Evolutionary conservation across 2,113 vertebrate genomes (phyloP).

Genomic region (Ceyx melanurus): DNA sequence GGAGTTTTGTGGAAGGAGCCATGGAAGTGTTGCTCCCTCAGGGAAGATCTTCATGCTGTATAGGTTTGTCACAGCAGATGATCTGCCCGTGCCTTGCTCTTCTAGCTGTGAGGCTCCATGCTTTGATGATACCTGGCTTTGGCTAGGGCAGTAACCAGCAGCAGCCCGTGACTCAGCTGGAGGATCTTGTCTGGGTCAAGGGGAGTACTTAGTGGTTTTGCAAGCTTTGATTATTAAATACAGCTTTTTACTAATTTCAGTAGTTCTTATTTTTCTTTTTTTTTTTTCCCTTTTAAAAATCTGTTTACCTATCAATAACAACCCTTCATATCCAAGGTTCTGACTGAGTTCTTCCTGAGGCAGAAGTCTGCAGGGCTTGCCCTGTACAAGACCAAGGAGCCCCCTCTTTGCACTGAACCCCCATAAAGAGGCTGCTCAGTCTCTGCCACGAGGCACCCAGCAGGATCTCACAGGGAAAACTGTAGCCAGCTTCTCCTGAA

Average conservation of each 20-base stretch:
- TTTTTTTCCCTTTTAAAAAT: background rate
- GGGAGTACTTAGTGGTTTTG: background rate
- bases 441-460: background rate
- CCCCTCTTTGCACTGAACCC: background rate
- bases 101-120: background rate
- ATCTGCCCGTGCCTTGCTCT: background rate
- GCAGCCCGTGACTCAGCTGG: background rate
- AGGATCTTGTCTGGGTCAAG: background rate
- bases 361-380: background rate
- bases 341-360: background rate
- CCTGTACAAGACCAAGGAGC: background rate
- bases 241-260: background rate
- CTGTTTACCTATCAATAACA: background rate
- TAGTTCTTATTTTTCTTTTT: background rate
- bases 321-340: background rate
- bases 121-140: background rate
- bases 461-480: background rate
- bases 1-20: background rate
- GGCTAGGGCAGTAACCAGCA: background rate
- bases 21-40: background rate
- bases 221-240: background rate
- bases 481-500: background rate
- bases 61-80: rapidly evolving
- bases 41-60: background rate
- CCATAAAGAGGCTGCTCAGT: background rate